Evolutionary conservation across 2,113 vertebrate genomes (phyloP), one percentile per base, ranked within the genome.

Genomic region (Ochotona princeps): DNA sequence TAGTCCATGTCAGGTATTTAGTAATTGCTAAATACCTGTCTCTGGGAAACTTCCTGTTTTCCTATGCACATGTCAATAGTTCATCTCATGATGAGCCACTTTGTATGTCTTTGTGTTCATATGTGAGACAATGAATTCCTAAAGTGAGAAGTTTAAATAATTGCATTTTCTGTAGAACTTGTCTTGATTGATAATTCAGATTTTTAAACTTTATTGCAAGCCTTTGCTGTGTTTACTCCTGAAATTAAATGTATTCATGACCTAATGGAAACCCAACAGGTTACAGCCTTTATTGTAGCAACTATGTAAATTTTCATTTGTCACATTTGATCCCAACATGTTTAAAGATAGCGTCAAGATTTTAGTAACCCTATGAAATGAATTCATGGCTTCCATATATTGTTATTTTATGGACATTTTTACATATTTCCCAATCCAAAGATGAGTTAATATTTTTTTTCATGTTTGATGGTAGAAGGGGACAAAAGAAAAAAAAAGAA

Each of bases 211-310:
- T 72, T 54, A 83, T 83, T 85, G 30, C 57, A 70, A 79, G 81
- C 51, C 89, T 92, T 92, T 75, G 20, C n/a, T 25, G 21, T 75
- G 35, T 92, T 93, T 88, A 73, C 51, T 95, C 94, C 92, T 83
- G 51, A 73, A 93, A 76, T 9, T 44, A 35, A 87, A 44, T 86
- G n/a, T 92, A 49, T 83, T 94, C 65, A 63, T 57, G 61, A n/a
- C 35, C 38, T 88, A 66, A 82, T 67, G 6, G 70, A 93, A 93
- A 92, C 57, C 82, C 49, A 89, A 51, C 13, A 89, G 67, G 84
- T 69, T 90, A 69, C 79, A 92, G 84, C n/a, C 14, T 72, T 75
- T 72, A 84, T 95, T 89, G 66, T 73, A 74, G 67, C 23, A 85
- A 60, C 54, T 61, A 20, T 69, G 57, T 80, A 90, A 47, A 79